Base-by-base conservation (phyloP, 2,113 vertebrate species). In the Microcebus tavaratra region DNA sequence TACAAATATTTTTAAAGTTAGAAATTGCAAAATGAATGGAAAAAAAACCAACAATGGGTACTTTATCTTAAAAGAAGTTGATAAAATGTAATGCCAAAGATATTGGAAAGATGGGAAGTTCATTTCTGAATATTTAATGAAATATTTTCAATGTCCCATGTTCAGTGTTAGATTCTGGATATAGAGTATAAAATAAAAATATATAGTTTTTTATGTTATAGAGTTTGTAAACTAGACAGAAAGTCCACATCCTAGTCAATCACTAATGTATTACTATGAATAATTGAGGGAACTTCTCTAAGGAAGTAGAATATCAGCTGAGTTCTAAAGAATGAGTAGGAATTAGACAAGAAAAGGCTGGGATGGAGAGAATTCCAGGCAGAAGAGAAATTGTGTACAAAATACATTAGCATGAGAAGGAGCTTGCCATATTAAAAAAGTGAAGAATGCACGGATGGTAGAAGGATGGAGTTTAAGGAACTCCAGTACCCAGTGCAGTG, bases 391-490 rank as follows among this genome's bases (percentile, higher is more conserved):
- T 57, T 57, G 55, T 20, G 6, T 50, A 27, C 8, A 50, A 53
- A 29, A 57, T 2, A 39, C 7, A 39, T 76, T 27, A 50, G 15
- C 31, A 13, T 88, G 73, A 88, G 39, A 59, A 75, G 6, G 25
- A 79, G 8, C 0, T n/a, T 82, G 48, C 36, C 11, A 42, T 48
- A 59, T 45, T 45, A 80, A 87, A 79, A 53, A 5, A 65, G 25
- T 11, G 73, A 39, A 7, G 18, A 50, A 7, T 0, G 12, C 8
- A 34, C 15, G 55, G 4, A 23, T 11, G 42, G 5, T 2, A 1
- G 31, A 90, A 15, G 21, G 36, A 13, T 15, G 20, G 34, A 53
- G 29, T 61, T 90, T 39, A 48, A 61, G 57, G 11, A 86, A 63
- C 8, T 61, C 55, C 53, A 80, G 68, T 50, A 15, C 11, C 10